A percentile compares a stretch with the other conserved stretches of the same genome.
Conservation (phyloP, 2,113 vertebrate species). For the Phalacrocorax aristotelis region DNA sequence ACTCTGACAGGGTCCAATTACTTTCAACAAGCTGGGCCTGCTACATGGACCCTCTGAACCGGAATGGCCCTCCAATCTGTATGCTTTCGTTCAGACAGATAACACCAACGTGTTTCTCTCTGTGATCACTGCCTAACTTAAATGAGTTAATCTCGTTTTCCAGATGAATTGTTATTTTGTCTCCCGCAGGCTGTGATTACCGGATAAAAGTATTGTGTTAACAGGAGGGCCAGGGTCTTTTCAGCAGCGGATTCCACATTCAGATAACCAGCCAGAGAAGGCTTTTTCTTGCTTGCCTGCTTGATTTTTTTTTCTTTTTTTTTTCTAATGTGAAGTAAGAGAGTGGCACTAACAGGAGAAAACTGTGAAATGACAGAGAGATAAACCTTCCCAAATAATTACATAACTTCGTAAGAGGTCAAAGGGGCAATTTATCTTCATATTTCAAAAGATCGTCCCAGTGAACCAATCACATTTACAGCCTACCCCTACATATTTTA, state of each 20-base stretch:
- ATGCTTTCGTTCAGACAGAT: conserved; percentile 73
- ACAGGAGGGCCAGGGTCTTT: conserved; percentile 71
- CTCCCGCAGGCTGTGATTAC: conserved; percentile 83
- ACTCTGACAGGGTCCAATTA: conserved; percentile 78
- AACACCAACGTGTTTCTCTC: conserved; percentile 72
- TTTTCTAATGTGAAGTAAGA: background rate
- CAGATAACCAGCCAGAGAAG: conserved; percentile 6
- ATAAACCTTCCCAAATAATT: conserved; percentile 64
- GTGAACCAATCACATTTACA: conserved; percentile 5
- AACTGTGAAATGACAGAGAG: conserved; percentile 29
- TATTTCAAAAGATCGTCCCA: background rate
- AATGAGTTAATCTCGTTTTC: conserved; percentile 86
- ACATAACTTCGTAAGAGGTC: conserved; percentile 38
- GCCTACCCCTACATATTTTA: conserved; percentile 45
- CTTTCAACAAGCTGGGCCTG: conserved; percentile 72
- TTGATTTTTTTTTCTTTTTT: background rate
- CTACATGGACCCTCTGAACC: conserved; percentile 74
- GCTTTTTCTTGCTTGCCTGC: background rate
- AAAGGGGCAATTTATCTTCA: conserved; percentile 50
- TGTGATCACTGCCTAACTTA: conserved; percentile 76
- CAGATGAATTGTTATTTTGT: conserved; percentile 85
- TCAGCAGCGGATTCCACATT: conserved; percentile 33
- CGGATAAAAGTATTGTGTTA: conserved; percentile 81
- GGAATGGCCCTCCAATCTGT: conserved; percentile 73
- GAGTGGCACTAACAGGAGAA: conserved; percentile 28